A percentile compares a stretch with the other conserved stretches of the same genome.
These are phyloP conservation scores for Schizaphis graminum DNA, from an alignment of 2,888 invertebrate genomes.

Conservation along the genomic window DNA sequence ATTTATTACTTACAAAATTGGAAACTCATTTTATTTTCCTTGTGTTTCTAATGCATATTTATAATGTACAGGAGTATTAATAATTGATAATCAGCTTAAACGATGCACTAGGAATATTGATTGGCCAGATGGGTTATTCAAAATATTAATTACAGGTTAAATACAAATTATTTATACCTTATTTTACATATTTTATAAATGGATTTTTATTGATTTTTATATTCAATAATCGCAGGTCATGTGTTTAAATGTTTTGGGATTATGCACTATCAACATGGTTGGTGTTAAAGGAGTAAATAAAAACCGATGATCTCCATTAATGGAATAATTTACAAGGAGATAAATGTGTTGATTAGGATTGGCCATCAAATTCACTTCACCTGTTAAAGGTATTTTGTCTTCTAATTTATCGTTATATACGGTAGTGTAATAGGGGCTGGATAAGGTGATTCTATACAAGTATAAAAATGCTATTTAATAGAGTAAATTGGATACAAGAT, in stretches of 20 bases:
- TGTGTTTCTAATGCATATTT: not conserved
- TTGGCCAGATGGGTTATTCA: too few species aligned
- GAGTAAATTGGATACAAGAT: not conserved
- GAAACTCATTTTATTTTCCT: not conserved
- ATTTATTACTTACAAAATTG: not conserved
- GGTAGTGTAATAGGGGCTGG: not conserved
- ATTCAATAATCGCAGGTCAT: not conserved
- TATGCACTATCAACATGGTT: not conserved
- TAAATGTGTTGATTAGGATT: not conserved
- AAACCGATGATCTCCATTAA: not conserved
- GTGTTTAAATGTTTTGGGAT: not conserved
- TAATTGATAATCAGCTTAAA: not conserved
- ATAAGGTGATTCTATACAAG: not conserved
- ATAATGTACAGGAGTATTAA: not conserved
- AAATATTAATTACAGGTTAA: conserved; percentile 7
- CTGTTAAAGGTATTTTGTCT: not conserved
- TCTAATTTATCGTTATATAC: not conserved
- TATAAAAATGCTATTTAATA: not conserved
- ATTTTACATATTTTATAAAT: not conserved
- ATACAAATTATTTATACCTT: not conserved
- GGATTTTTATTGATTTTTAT: not conserved
- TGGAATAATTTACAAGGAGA: not conserved
- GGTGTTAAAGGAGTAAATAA: not conserved
- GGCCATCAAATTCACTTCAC: not conserved
- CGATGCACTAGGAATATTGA: not conserved